These are phyloP conservation scores for Drosophila pseudoananassae DNA, from an alignment of 1,140 invertebrate species.

Conservation along the genomic window DNA sequence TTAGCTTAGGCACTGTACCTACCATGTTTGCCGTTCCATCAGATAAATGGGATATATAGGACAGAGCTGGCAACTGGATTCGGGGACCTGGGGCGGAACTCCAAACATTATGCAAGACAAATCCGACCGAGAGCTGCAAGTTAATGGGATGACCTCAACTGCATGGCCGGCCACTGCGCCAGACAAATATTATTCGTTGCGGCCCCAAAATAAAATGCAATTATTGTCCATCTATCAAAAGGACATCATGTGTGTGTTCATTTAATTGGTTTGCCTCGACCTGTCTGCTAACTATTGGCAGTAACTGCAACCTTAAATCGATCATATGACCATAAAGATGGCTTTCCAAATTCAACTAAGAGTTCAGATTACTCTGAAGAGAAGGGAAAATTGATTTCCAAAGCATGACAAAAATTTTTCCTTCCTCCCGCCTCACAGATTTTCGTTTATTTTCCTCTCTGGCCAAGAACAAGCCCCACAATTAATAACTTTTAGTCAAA, in stretches of 20 bases:
- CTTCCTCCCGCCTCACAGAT: neutral
- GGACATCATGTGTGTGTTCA: slow-evolving; percentile 2
- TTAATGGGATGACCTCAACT: slow-evolving; percentile 42
- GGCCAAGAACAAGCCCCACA: slow-evolving; percentile 21
- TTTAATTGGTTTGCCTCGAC: slow-evolving; percentile 41
- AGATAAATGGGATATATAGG: slow-evolving; percentile 6
- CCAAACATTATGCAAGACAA: slow-evolving; percentile 43
- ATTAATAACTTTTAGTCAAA: slow-evolving; percentile 43
- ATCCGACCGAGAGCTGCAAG: slow-evolving; percentile 31
- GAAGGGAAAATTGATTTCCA: slow-evolving; percentile 30
- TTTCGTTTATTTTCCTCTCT: slow-evolving; percentile 12
- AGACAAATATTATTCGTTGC: slow-evolving; percentile 51
- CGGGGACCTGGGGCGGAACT: neutral
- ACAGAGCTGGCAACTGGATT: neutral
- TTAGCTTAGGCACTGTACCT: neutral
- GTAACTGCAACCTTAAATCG: slow-evolving; percentile 16
- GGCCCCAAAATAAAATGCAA: slow-evolving; percentile 51
- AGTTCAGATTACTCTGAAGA: neutral
- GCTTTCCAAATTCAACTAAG: slow-evolving; percentile 35
- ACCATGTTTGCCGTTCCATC: slow-evolving; percentile 18
- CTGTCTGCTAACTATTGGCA: slow-evolving; percentile 31
- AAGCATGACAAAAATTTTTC: slow-evolving; percentile 6
- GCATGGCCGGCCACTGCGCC: slow-evolving; percentile 40
- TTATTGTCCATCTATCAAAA: slow-evolving; percentile 44
- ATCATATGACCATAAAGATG: slow-evolving; percentile 16